Base-by-base conservation (phyloP, 1,140 invertebrate species). In the Papilio aristodemus region DNA sequence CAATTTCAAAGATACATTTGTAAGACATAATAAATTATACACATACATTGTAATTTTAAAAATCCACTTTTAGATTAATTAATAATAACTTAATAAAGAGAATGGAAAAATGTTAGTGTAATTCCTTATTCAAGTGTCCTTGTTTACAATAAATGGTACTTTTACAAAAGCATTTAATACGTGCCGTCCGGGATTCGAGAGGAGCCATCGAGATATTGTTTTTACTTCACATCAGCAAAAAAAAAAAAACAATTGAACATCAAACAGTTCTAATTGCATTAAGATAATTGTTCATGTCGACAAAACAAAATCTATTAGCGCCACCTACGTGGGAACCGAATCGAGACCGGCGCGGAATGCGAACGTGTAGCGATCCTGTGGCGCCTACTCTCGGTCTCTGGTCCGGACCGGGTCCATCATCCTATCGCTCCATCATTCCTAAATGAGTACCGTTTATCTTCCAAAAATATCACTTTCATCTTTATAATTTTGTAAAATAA, bases 271-370 rank as follows among this genome's bases (percentile, higher is more conserved):
- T 11, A 54, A 54, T 22, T 25, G 46, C 19, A 54, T 54, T 54
- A 22, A 25, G 46, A 54, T 54, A 54, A 54, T 54, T 54, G 46
- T 54, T 8, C 46, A 4, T 13, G 17, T 54, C 46, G 46, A 54
- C 4, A 54, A 54, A 54, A 22, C 19, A 54, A 54, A 54, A 11
- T 54, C 17, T 54, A 54, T 54, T 54, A 22, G 17, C 9, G 4
- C 19, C 46, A 54, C 8, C 46, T 54, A 54, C 43, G 43, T 54
- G 46, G 46, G 46, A 54, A 54, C 46, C 19, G 46, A 54, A 54
- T 19, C 8, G 46, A 54, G 46, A 25, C n/a, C 46, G 10, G 19
- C 46, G 19, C 10, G 46, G 46, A 54, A 54, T 54, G 46, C 19
- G 46, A 54, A 11, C 46, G 19, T 54, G 17, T 19, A 11, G 17